Conservation (phyloP, 2,888 invertebrate species). For the Alcis repandata region DNA sequence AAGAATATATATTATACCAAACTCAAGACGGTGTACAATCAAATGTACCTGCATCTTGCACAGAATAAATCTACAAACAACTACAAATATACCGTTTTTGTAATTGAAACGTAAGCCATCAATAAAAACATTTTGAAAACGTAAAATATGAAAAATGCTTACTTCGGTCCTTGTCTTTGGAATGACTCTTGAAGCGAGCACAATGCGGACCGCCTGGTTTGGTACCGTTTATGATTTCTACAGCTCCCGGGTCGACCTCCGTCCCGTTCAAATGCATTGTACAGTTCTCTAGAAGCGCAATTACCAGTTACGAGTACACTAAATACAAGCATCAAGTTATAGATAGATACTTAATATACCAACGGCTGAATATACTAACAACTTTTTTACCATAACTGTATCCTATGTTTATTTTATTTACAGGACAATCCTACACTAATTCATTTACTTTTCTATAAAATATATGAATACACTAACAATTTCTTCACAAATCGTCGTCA, state of each 20-base stretch:
- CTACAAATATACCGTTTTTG: not conserved
- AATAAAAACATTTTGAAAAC: not conserved
- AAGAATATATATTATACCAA: no score
- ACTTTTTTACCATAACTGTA: no score
- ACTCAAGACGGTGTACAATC: no score
- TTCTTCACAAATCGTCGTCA: no score
- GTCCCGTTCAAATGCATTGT: conserved; percentile 60
- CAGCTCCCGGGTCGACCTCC: conserved; percentile 68
- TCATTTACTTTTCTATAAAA: no score
- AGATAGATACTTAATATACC: no score
- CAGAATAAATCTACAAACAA: not conserved
- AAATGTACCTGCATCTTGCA: no score
- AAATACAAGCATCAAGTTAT: conserved; percentile 15
- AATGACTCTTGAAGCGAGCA: conserved; percentile 78
- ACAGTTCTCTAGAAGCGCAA: conserved; percentile 72
- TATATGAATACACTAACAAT: no score
- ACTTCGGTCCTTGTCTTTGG: conserved; percentile 78
- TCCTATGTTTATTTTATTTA: no score
- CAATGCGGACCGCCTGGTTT: conserved; percentile 67
- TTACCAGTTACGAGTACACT: conserved; percentile 31
- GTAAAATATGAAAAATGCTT: no score
- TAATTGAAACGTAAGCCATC: not conserved
- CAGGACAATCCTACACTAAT: no score
- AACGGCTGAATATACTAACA: no score
- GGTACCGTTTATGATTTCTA: conserved; percentile 73